Conservation (phyloP, 92 coral and sea anemone genomes). For the Palythoa caribaeorum region DNA sequence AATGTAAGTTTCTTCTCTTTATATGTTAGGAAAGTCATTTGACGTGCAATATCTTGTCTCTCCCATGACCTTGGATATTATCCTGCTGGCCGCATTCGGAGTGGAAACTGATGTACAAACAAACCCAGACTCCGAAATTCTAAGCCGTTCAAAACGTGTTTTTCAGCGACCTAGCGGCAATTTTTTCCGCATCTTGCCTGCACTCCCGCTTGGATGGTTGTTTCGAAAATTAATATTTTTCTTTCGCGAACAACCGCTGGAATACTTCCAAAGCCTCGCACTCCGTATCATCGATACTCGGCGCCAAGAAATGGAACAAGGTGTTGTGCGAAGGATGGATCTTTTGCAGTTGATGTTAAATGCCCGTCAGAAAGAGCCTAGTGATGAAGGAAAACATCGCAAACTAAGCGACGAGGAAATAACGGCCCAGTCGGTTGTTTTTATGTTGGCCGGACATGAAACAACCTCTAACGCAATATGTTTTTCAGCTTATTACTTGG, state of each 20-base stretch:
- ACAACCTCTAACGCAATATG: constrained; percentile 78
- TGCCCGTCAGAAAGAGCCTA: constrained; percentile 49
- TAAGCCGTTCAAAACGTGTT: constrained; percentile 40
- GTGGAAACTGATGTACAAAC: constrained; percentile 64
- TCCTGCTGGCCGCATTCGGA: constrained; percentile 75
- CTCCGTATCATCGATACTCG: constrained; percentile 58
- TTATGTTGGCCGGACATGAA: constrained; percentile 80
- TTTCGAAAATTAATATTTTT: constrained; percentile 37
- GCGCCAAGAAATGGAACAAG: constrained; percentile 48
- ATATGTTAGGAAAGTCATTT: constrained; percentile 16
- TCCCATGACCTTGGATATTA: constrained; percentile 70
- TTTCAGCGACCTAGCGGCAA: constrained; percentile 47
- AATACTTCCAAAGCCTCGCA: constrained; percentile 66
- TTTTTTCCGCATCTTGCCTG: constrained; percentile 1
- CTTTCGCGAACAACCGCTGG: constrained; percentile 42
- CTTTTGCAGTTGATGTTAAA: constrained; percentile 82
- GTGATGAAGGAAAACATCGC: constrained; percentile 40
- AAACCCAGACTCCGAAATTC: constrained; percentile 67
- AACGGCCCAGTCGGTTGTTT: constrained; percentile 74
- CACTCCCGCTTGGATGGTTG: constrained; percentile 37
- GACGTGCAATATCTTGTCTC: constrained; percentile 32
- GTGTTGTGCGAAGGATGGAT: constrained; percentile 65
- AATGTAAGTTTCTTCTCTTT: too few relatives aligned
- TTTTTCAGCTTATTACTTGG: constrained; percentile 65
- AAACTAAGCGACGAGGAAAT: constrained; percentile 75